Base-by-base conservation (phyloP, 2,888 invertebrate species). In the Toxonevra muliebris region DNA sequence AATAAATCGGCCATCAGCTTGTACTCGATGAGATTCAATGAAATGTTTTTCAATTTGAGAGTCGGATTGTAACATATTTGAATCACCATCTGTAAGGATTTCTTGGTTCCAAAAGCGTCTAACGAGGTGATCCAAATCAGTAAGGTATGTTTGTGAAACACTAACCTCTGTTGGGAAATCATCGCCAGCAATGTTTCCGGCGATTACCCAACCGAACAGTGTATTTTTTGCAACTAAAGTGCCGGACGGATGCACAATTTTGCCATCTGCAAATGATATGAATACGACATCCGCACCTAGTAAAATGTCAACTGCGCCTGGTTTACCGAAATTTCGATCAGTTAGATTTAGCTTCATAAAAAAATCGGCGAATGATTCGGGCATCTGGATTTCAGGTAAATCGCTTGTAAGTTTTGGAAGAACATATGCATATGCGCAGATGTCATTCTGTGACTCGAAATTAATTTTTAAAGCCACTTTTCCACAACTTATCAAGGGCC, bases 131-230 rank as follows among this genome's bases (percentile, higher is more conserved):
- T 64, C 60, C 30, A 70, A 40, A 8, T 63, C 50, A 17, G 52
- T 15, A 48, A 43, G 48, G n/a, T n/a, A n/a, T 42, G 59, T 11
- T 52, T 68, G 64, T 7, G 66, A 68, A 20, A 65, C 20, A n/a
- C 30, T 57, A 42, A 55, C 60, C 5, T 53, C 45, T 13, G 55
- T 55, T 9, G 57, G 11, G n/a, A n/a, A n/a, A n/a, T 11, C 7
- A 52, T 53, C 42, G 20, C 7, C 40, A 30, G 20, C 58, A 5
- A 68, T 45, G 45, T 58, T 65, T 63, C 66, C 70, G 19, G 61
- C 45, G n/a, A 70, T 59, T 2, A 70, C 61, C 71, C 71, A 71
- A 40, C 71, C 71, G 19, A 73, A 70, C 12, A 65, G 66, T 8
- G 69, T 68, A 13, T 67, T 65, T 0, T 69, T 17, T 19, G 71